These are phyloP conservation scores for Phataginus tricuspis DNA, from an alignment of 2,797 vertebrate species.

Conservation along the genomic window DNA sequence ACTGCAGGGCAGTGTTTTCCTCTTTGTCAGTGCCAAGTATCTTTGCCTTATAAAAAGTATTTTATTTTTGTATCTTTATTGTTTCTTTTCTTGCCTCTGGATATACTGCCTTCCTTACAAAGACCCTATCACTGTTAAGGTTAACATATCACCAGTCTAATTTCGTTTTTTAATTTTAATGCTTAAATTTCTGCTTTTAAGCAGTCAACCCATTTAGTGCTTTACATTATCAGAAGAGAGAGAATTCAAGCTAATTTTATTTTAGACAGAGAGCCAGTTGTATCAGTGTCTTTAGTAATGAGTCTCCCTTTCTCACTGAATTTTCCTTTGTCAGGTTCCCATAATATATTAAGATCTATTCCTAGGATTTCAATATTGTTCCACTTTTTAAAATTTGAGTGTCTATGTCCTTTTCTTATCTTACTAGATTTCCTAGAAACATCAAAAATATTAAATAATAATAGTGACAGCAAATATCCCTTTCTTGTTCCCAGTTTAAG, in stretches of 20 bases:
- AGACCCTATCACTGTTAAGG: not conserved
- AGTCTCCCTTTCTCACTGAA: not conserved
- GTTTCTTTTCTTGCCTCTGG: not conserved
- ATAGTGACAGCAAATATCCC: not conserved
- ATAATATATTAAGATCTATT: not conserved
- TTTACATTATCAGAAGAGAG: too few relatives aligned
- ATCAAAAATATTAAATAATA: not conserved
- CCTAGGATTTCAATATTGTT: not conserved
- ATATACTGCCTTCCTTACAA: not conserved
- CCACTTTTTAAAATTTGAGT: not conserved
- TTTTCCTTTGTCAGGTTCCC: not conserved
- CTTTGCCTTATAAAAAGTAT: not conserved
- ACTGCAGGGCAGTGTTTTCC: not conserved
- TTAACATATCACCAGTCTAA: not conserved
- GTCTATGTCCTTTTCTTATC: slow-evolving; percentile 13
- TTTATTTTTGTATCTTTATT: not conserved
- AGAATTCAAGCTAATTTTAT: not conserved
- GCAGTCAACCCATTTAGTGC: not conserved
- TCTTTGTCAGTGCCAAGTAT: not conserved
- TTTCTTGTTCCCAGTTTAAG: not conserved
- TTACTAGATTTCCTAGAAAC: not conserved
- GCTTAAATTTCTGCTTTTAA: not conserved
- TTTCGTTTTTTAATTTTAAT: not conserved
- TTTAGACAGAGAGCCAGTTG: not conserved
- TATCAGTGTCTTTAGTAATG: too few relatives aligned